Evolutionary conservation across 1,140 invertebrate species (phyloP), one percentile per base, ranked within the genome.

Genomic region (Dendroctonus valens): DNA sequence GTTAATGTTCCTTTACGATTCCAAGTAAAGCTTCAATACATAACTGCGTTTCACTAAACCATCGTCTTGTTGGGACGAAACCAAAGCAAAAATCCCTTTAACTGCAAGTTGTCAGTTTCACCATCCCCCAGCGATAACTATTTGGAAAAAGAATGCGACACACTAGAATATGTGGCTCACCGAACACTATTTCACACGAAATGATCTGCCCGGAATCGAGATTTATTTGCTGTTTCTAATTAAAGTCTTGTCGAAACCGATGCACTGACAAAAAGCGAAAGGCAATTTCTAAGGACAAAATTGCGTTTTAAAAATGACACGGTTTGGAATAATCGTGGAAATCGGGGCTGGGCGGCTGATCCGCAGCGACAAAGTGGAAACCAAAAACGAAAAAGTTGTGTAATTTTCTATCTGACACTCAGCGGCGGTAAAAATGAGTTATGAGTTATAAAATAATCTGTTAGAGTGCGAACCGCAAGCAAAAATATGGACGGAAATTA

Each of bases 361-460:
- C 26, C 26, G 26, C 26, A 26, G 26, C 26, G 26, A 26, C 26
- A 26, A 26, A 26, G 26, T 26, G 26, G 26, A 26, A 26, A 48
- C n/a, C n/a, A 48, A 26, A 26, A 26, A 26, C 26, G 50, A 55
- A 59, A 59, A 59, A 59, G 15, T 15, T 48, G 41, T 59, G 57
- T 46, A 59, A 59, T 59, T 59, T 59, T 46, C 41, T 46, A 59
- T 59, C 57, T 44, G 57, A 55, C 57, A 39, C 57, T 11, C 41
- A 15, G n/a, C 57, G 57, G n/a, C 57, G 14, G 3, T 14, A 46
- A 59, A 59, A 59, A 59, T 59, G 57, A 59, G 38, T 59, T 59
- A 59, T 37, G 42, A 8, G 15, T 59, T 59, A 37, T 46, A 59
- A 59, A 59, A 59, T 59, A 59, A 59, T 59, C 41, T 37, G 57